Base-by-base conservation (phyloP, 2,113 vertebrate species). In the Neogobius melanostomus region DNA sequence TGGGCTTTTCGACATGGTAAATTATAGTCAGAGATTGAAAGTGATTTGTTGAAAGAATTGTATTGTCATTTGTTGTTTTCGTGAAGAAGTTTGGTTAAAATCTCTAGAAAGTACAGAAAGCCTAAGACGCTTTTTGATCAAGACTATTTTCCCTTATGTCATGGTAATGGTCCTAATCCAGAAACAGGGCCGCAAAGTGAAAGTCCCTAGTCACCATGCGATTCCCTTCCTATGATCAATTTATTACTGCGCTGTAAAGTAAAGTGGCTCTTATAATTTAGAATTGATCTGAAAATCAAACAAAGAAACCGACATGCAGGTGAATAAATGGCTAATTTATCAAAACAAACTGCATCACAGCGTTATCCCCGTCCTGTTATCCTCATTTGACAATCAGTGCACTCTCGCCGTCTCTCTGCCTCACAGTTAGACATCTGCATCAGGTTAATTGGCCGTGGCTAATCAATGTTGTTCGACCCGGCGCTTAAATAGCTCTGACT, bases 391-490 rank as follows among this genome's bases (percentile, higher is more conserved):
- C 59, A 44, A 42, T 7, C 36, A 4, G 36, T 44, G 56, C 36
- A n/a, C 14, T 28, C 53, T 59, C 50, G 1, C 43, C 68, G 28
- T 36, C 52, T n/a, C 62, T 56, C 54, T 46, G 15, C 10, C 36
- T 49, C 69, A 48, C 16, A 15, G 36, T 8, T 14, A 28, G 15
- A 36, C 60, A 45, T 12, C 46, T 11, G 62, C 71, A 11, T 70
- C 61, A 46, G 61, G 66, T 79, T 83, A 52, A 72, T 78, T 80
- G 63, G 54, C 63, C 77, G 6, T 65, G 16, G 2, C 74, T 68
- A 73, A 84, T 88, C 75, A 12, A 72, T 81, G 11, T 8, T 74
- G 28, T 71, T 72, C 42, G 5, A 76, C 64, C 50, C 5, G 51
- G 47, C 64, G 60, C n/a, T 61, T 68, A 77, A 74, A 61, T 61